Base-by-base conservation (phyloP, 2,797 vertebrate species). In the Phrynocephalus vlangalii region DNA sequence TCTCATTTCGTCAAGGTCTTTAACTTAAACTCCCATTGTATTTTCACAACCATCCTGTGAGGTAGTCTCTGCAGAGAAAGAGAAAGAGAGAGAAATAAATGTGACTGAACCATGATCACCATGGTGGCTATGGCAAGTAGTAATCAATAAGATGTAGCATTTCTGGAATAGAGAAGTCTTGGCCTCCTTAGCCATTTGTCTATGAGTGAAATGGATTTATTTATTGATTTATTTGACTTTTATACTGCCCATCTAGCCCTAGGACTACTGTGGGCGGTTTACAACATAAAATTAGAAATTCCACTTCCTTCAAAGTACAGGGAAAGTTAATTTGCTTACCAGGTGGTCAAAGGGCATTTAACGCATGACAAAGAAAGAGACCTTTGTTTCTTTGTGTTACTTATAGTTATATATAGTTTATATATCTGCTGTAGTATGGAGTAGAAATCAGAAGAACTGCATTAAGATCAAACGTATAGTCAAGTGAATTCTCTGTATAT, bases 351-450 rank as follows among this genome's bases (percentile, higher is more conserved):
- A 83, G 33, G 75, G 75, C 76, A 71, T 56, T 44, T 88, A 44
- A 44, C 66, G 48, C 75, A 11, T 79, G 50, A 63, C 26, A 18
- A 78, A 67, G 63, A 67, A 63, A 79, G 63, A 13, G 48, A 88
- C 82, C n/a, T 84, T 81, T 86, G 68, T 63, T 38, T 67, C 28
- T 88, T 82, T 56, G 66, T 50, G 26, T 20, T 79, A 33, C 48
- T 56, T 44, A 48, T 44, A 44, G 38, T 24, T 22, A 26, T 77
- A 38, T 52, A 1, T 28, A 10, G 38, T 44, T 44, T 3, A 63
- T 73, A 15, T 38, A 16, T 13, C 30, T 79, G 30, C 13, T 24
- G n/a, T 79, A 70, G 38, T 71, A 22, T 30, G 73, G n/a, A 70
- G 70, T 28, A 70, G 76, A 38, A 79, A 38, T 60, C 1, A 18